Percentiles rank a stretch among this genome's conserved stretches.
Conservation (phyloP, 2,888 invertebrate species). For the Dugesia japonica region DNA sequence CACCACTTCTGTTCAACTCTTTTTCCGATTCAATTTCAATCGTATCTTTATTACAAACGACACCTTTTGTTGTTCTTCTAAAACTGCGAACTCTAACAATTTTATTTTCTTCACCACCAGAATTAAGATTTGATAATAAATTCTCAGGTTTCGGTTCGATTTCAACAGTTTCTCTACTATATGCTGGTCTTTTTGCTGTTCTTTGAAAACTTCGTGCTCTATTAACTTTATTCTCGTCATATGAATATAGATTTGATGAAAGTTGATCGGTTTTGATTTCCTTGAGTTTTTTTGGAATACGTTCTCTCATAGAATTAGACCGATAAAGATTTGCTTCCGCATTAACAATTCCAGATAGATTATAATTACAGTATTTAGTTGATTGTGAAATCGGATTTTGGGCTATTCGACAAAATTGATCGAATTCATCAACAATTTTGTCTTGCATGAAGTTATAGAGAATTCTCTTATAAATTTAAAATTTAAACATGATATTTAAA, state of each 20-base stretch:
- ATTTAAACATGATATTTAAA: too few species aligned
- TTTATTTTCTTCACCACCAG: background rate
- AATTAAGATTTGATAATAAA: background rate
- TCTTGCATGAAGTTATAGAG: background rate
- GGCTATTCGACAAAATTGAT: background rate
- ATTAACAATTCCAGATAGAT: background rate
- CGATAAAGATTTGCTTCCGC: background rate
- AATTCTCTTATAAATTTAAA: too few species aligned
- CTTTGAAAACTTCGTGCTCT: too few species aligned
- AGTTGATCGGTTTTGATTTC: background rate
- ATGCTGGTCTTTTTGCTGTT: too few species aligned
- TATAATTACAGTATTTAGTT: background rate
- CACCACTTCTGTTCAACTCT: background rate
- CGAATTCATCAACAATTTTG: background rate
- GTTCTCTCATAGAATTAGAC: background rate
- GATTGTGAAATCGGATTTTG: background rate
- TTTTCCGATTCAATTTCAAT: background rate
- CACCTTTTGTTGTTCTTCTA: background rate
- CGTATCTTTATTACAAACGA: conserved; percentile 5
- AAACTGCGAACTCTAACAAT: background rate
- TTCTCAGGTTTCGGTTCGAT: too few species aligned
- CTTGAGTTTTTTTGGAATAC: background rate
- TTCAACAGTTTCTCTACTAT: too few species aligned
- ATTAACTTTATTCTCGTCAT: too few species aligned
- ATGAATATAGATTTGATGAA: background rate